Percentiles rank a stretch among this genome's conserved stretches.
phyloP scores from a whole-genome alignment of 1,140 invertebrate genomes.

The Lucilia sericata region DNA sequence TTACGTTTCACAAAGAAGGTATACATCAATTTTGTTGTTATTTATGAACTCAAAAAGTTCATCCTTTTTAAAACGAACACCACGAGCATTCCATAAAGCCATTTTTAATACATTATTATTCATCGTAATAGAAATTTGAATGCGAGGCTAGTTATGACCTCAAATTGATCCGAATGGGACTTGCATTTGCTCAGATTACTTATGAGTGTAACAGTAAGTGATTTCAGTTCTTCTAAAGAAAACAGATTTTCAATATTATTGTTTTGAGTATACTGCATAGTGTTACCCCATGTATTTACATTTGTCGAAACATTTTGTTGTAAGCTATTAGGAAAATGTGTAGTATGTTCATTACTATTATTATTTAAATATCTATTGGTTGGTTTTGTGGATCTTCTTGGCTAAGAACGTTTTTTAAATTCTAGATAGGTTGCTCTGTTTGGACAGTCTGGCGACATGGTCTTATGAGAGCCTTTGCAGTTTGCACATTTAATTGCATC shows the following conservation, averaged over 20 bases:
- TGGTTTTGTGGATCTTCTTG: too few species aligned
- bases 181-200: neutral
- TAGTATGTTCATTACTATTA: neutral
- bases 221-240: neutral
- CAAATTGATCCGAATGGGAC: too few species aligned
- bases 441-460: neutral
- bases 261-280: too few species aligned
- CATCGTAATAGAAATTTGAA: too few species aligned
- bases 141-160: too few species aligned
- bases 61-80: too few species aligned
- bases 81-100: too few species aligned
- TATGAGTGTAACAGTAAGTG: neutral
- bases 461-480: neutral
- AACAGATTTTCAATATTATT: neutral
- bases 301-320: neutral
- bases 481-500: neutral
- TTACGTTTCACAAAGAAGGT: too few species aligned
- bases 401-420: neutral
- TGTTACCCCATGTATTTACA: neutral
- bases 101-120: too few species aligned
- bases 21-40: too few species aligned
- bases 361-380: neutral
- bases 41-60: too few species aligned
- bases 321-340: neutral
- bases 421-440: slow-evolving; percentile 2